Base-by-base conservation (phyloP, 2,797 vertebrate species). In the Silurus aristotelis region DNA sequence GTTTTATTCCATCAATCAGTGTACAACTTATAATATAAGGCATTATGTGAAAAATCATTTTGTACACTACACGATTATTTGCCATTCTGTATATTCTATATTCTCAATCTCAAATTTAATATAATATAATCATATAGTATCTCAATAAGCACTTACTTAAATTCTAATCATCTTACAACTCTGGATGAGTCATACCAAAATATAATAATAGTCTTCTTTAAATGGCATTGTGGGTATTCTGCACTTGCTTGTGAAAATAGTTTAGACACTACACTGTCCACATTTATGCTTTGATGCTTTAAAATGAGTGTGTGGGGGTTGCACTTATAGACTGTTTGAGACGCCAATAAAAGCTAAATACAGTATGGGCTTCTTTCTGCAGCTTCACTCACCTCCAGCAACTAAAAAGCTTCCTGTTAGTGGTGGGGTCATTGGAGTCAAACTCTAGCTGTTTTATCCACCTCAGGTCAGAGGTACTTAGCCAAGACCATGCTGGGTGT, bases 261-360 rank as follows among this genome's bases (percentile, higher is more conserved):
- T 46, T 46, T 70, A 46, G 38, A 43, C 68, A 70, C 38, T 70
- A n/a, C 43, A 5, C 22, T 13, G 12, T 52, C 43, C 13, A 52
- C 12, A 52, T 73, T 73, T 73, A 52, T 73, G 12, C 46, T 73
- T 73, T 73, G 46, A 52, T 73, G 12, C 20, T 73, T 73, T 73
- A 12, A 73, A 52, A 73, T 52, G 22, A 22, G 71, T 25, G 22
- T 52, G 13, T 6, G 71, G 22, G n/a, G 22, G 22, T 52, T 48
- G 22, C 71, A 52, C 46, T 52, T 73, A 25, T 46, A n/a, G 46
- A 25, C 13, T 13, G 22, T 73, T 73, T 73, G 71, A 73, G 46
- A n/a, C 22, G 52, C 46, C 5, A 52, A 6, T 52, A 46, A 73
- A 73, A 52, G 1, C 20, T 52, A 15, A 73, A n/a, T n/a, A 52